Evolutionary conservation across 2,797 vertebrate genomes (phyloP).

Genomic region (Hydrophis major): DNA sequence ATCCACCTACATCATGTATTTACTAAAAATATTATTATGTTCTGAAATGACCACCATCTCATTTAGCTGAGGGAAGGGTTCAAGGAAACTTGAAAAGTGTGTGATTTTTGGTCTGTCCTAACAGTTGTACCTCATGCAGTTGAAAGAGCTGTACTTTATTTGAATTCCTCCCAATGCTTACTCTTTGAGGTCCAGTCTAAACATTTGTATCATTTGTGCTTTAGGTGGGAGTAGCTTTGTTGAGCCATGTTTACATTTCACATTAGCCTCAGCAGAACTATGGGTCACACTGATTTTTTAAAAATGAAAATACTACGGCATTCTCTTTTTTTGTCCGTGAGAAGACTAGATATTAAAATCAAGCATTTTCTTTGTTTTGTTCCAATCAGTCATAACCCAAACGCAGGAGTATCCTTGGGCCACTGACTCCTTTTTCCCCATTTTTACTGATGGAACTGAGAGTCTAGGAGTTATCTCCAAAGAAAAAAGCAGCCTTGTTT

Average conservation of each 20-base stretch:
- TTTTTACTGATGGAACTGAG: conserved; percentile 31
- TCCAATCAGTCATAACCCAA: conserved; percentile 35
- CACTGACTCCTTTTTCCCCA: conserved; percentile 31
- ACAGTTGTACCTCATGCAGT: neutral
- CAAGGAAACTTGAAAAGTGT: neutral
- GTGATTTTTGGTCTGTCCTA: neutral
- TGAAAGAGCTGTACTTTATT: neutral
- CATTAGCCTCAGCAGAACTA: conserved; percentile 5
- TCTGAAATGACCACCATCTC: neutral
- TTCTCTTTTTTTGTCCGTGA: conserved; percentile 24
- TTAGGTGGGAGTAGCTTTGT: neutral
- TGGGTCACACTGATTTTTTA: neutral
- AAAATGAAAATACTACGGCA: neutral
- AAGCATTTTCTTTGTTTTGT: neutral
- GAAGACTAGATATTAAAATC: neutral
- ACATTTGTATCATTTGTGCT: neutral
- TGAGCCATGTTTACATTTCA: conserved; percentile 26
- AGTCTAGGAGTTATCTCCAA: conserved; percentile 46
- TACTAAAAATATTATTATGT: neutral
- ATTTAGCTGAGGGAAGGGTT: neutral
- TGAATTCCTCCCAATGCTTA: neutral
- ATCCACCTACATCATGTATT: neutral
- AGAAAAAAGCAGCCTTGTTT: conserved; percentile 57
- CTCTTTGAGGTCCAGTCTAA: conserved; percentile 11
- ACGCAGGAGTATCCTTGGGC: conserved; percentile 48